A percentile compares a stretch with the other conserved stretches of the same genome.
These are phyloP conservation scores for Lumbricus terrestris DNA, from an alignment of 2,888 invertebrate species.

Conservation along the genomic window DNA sequence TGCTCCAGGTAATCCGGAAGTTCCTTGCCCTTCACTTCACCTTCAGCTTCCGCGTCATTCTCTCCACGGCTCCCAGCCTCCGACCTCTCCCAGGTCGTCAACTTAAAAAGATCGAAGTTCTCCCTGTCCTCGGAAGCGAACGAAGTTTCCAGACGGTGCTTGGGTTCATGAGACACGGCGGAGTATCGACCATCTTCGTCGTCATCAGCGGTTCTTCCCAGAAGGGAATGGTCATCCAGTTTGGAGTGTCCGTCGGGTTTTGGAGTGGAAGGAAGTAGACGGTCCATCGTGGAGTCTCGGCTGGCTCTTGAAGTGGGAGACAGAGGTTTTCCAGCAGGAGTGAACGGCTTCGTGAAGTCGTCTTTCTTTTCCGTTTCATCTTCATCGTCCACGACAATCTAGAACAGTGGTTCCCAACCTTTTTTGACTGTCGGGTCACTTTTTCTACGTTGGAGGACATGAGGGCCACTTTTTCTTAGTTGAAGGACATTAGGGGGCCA, in stretches of 20 bases:
- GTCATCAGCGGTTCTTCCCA: background rate
- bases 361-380: background rate
- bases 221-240: background rate
- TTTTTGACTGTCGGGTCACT: too few relatives aligned
- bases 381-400: background rate
- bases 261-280: background rate
- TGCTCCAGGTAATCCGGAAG: constrained; percentile 54
- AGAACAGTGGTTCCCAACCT: too few relatives aligned
- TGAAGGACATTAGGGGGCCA: too few relatives aligned
- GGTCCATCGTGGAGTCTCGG: background rate
- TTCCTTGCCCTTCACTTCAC: background rate
- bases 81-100: background rate
- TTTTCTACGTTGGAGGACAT: too few relatives aligned
- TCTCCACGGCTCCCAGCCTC: background rate
- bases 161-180: background rate
- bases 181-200: background rate
- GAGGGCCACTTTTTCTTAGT: too few relatives aligned
- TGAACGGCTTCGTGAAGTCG: background rate
- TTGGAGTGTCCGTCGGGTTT: background rate
- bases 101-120: background rate
- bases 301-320: background rate
- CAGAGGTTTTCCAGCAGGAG: background rate
- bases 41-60: background rate
- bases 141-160: background rate
- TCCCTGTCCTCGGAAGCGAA: background rate